Evolutionary conservation across 1,140 invertebrate genomes (phyloP), one percentile per base, ranked within the genome.

Genomic region (Drosophila prosaltans): DNA sequence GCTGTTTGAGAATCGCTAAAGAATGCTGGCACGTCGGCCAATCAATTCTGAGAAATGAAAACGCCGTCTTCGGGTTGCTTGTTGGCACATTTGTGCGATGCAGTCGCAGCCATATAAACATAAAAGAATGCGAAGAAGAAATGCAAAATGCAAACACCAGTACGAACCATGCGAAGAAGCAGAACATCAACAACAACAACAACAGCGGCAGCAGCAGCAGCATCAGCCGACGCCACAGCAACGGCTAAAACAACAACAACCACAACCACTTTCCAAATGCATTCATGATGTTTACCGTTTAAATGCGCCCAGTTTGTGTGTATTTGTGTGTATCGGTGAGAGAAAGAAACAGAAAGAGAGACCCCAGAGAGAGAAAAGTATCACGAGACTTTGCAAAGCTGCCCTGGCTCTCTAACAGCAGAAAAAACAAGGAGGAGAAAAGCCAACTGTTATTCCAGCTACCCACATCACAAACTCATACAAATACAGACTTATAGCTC

Each of bases 11-110:
- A 70, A 72, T 65, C 43, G 78, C 74, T 66, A 66, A 78, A 73
- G 69, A 72, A 84, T 77, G 80, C 68, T 67, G 81, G 69, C 81
- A 73, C 81, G 80, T 80, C 83, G 83, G 84, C 83, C 83, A 86
- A 89, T 89, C 85, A 89, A 89, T 89, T 89, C 81, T 85, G 74
- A 90, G 76, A 90, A 80, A 91, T 90, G 80, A 83, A 90, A 90
- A 90, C 72, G 77, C 82, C 80, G 80, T 86, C 79, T 86, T 91
- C 72, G 80, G 55, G 57, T 74, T 66, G 82, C 64, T 72, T 82
- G 69, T 69, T 89, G 83, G 76, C 82, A 86, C 80, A 88, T 88
- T 82, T 88, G 84, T 72, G 69, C 72, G 78, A 69, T 76, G 71
- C 78, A 63, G 71, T 59, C 39, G 73, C 65, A 81, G 69, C 67